Conservation (phyloP, 2,888 invertebrate genomes). For the Ophioninae sp. region DNA sequence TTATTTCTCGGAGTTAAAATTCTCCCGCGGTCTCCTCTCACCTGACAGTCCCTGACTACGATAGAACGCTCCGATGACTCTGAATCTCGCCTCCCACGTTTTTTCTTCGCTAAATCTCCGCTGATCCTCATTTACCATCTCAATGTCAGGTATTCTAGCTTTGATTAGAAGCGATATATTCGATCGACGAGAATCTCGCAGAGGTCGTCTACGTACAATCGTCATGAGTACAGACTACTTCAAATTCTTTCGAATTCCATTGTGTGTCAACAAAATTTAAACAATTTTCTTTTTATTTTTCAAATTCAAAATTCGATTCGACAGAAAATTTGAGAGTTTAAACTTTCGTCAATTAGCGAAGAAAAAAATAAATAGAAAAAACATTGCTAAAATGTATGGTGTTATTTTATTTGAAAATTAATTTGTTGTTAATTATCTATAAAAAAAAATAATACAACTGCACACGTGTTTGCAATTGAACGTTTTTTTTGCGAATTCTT, state of each 20-base stretch:
- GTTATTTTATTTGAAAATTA: too few relatives aligned
- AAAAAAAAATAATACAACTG: too few relatives aligned
- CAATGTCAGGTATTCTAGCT: slow-evolving; percentile 33
- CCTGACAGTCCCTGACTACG: slow-evolving; percentile 31
- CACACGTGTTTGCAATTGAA: too few relatives aligned
- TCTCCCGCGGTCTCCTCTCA: slow-evolving; percentile 47
- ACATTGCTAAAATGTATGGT: too few relatives aligned
- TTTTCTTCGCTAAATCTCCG: slow-evolving; percentile 13
- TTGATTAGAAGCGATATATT: slow-evolving; percentile 32
- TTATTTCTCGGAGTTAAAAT: slow-evolving; percentile 64
- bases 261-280: not conserved
- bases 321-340: too few relatives aligned
- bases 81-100: slow-evolving; percentile 20
- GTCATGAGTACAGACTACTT: not conserved
- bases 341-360: too few relatives aligned
- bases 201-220: not conserved
- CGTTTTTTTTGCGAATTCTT: too few relatives aligned
- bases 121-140: slow-evolving; percentile 38
- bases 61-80: slow-evolving; percentile 12
- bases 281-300: too few relatives aligned
- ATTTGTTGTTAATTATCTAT: too few relatives aligned
- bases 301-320: too few relatives aligned
- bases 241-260: not conserved
- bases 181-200: slow-evolving; percentile 1
- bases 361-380: too few relatives aligned